Evolutionary conservation across 2,797 vertebrate genomes (phyloP).

Genomic region (Gephyroberyx darwinii): DNA sequence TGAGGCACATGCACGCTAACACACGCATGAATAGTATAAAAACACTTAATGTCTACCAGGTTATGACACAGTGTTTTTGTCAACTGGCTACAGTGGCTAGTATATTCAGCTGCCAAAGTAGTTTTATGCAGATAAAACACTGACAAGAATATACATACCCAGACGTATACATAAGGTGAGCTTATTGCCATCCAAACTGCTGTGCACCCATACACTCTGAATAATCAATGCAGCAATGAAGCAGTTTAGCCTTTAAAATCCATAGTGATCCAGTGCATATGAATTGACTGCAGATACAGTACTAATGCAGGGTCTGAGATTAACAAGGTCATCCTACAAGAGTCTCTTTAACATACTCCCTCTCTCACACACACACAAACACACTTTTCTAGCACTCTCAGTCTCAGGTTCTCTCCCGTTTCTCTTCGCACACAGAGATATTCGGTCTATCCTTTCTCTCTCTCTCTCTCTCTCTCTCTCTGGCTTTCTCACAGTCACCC

Average conservation of each 20-base stretch:
- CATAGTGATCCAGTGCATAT: neutral
- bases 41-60: neutral
- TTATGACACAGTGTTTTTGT: slow-evolving; percentile 23
- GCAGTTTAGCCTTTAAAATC: slow-evolving; percentile 25
- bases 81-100: slow-evolving; percentile 2
- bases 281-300: slow-evolving; percentile 20
- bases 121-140: slow-evolving; percentile 1
- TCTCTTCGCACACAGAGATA: slow-evolving; percentile 37
- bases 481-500: neutral
- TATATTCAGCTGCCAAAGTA: slow-evolving; percentile 16
- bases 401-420: slow-evolving; percentile 35
- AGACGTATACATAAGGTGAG: neutral
- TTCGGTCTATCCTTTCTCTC: slow-evolving; percentile 10
- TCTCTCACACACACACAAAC: slow-evolving; percentile 7
- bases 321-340: neutral
- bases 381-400: slow-evolving; percentile 15
- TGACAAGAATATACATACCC: neutral
- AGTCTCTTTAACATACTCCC: neutral
- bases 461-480: slow-evolving; percentile 20
- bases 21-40: slow-evolving; percentile 16
- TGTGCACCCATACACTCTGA: slow-evolving; percentile 17
- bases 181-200: slow-evolving; percentile 24
- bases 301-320: slow-evolving; percentile 23
- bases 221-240: slow-evolving; percentile 31
- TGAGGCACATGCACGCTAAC: slow-evolving; percentile 16